Conservation (phyloP, 2,113 vertebrate species). For the Cnemophilus loriae region DNA sequence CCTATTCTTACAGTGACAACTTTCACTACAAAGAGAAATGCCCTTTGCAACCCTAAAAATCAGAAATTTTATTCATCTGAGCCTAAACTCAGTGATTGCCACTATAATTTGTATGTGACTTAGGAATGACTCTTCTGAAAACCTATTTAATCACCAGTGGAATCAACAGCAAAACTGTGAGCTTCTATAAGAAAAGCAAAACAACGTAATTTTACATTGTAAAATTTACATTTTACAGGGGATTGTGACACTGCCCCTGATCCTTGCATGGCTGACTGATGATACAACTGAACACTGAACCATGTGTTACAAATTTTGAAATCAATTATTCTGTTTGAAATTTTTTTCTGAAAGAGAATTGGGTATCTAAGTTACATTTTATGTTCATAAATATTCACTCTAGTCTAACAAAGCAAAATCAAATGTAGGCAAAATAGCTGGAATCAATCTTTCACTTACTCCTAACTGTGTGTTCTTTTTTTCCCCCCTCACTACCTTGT, state of each 20-base stretch:
- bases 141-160: neutral
- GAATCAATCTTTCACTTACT: neutral
- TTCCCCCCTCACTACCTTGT: neutral
- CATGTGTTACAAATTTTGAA: neutral
- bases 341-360: neutral
- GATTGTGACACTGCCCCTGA: no score
- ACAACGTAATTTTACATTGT: neutral
- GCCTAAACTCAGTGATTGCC: neutral
- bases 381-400: neutral
- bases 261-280: neutral
- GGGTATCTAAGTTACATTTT: neutral
- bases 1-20: neutral
- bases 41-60: neutral
- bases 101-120: neutral
- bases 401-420: neutral
- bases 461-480: neutral
- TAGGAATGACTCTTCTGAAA: neutral
- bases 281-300: neutral
- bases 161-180: neutral
- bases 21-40: neutral
- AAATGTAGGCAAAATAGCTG: neutral
- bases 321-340: neutral
- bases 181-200: neutral
- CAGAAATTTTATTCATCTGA: neutral
- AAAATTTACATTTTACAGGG: no score